These are phyloP conservation scores for Pedetes capensis DNA, from an alignment of 2,113 vertebrate genomes.

Conservation along the genomic window DNA sequence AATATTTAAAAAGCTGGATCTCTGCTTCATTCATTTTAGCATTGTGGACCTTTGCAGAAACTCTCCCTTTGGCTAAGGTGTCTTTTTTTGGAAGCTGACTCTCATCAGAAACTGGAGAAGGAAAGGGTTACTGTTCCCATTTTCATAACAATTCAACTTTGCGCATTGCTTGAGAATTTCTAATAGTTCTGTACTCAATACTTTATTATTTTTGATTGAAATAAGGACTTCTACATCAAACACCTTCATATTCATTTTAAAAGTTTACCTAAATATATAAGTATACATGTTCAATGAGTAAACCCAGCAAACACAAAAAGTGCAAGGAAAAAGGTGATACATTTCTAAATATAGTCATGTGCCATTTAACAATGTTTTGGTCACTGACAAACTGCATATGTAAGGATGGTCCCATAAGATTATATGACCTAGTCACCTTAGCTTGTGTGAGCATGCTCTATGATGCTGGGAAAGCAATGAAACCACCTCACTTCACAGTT, in stretches of 20 bases:
- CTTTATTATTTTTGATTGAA: not conserved
- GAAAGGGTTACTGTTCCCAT: not conserved
- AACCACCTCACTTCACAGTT: not conserved
- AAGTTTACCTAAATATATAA: not conserved
- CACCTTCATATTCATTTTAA: not conserved
- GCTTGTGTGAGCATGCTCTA: not conserved
- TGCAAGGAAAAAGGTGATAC: not conserved
- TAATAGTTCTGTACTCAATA: not conserved
- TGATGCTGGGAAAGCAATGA: not conserved
- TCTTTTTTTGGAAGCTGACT: not conserved
- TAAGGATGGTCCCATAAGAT: not conserved
- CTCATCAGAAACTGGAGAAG: not conserved
- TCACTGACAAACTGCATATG: not conserved
- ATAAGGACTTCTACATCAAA: not conserved
- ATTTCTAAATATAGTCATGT: not conserved
- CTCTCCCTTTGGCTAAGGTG: not conserved
- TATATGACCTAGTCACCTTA: not conserved
- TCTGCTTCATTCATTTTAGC: not conserved
- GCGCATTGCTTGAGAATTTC: not conserved
- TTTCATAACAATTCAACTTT: not conserved
- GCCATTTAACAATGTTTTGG: not conserved
- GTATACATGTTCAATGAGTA: not conserved
- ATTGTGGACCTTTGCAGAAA: not conserved
- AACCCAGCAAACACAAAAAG: not conserved
- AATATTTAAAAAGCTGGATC: not conserved